Evolutionary conservation across 2,113 vertebrate species (phyloP).

Genomic region (Pedetes capensis): DNA sequence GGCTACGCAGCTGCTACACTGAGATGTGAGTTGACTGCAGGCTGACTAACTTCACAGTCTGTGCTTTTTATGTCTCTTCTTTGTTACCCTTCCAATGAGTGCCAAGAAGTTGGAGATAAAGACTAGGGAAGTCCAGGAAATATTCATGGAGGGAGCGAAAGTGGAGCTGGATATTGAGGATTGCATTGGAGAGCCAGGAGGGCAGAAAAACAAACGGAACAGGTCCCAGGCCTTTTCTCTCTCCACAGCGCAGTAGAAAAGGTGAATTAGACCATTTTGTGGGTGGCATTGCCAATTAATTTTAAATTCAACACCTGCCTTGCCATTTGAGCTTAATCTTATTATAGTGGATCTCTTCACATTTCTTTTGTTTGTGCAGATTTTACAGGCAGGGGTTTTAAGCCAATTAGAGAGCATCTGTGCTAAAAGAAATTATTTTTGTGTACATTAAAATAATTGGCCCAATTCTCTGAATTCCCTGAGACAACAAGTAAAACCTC

Average conservation of each 20-base stretch:
- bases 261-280: conserved; percentile 22
- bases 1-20: neutral
- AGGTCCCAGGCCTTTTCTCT: neutral
- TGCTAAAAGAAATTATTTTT: conserved; percentile 60
- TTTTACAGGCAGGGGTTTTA: conserved; percentile 55
- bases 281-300: conserved; percentile 45
- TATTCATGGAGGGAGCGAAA: neutral
- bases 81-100: neutral
- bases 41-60: neutral
- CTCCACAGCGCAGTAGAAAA: neutral
- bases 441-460: conserved; percentile 60
- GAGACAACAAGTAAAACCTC: conserved; percentile 64
- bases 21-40: neutral
- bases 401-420: conserved; percentile 61
- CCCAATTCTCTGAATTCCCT: conserved; percentile 67
- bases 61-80: neutral
- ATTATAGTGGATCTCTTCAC: conserved; percentile 40
- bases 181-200: neutral
- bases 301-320: conserved; percentile 57
- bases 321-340: conserved; percentile 57
- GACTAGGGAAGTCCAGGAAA: neutral
- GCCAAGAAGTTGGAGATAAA: neutral
- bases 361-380: conserved; percentile 66
- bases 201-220: neutral
- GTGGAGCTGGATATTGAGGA: neutral